Percentiles rank a stretch among this genome's conserved stretches.
These are phyloP conservation scores for Condylostylus longicornis DNA, from an alignment of 1,140 invertebrate genomes.

Conservation along the genomic window DNA sequence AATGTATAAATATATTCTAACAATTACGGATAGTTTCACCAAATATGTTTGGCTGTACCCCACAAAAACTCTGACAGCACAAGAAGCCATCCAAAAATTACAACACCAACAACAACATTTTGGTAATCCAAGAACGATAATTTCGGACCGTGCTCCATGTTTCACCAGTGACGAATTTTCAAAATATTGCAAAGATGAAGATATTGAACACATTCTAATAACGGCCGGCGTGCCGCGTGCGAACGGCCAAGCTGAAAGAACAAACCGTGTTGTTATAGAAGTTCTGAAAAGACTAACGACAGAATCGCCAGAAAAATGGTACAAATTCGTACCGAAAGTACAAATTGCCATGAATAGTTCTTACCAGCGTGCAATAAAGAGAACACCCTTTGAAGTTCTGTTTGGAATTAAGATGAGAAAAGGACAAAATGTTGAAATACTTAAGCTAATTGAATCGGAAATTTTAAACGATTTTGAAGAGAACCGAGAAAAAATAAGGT, in stretches of 20 bases:
- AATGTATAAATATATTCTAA: slow-evolving; percentile 27
- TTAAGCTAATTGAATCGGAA: not conserved
- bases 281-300: not conserved
- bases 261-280: not conserved
- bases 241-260: slow-evolving; percentile 22
- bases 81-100: slow-evolving; percentile 8
- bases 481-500: too few relatives aligned
- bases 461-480: not conserved
- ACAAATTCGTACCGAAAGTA: slow-evolving; percentile 3
- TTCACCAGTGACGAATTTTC: slow-evolving; percentile 16
- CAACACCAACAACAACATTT: slow-evolving; percentile 16
- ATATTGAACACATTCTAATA: slow-evolving; percentile 13
- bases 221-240: slow-evolving; percentile 19
- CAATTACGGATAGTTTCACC: slow-evolving; percentile 26
- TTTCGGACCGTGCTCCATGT: slow-evolving; percentile 2
- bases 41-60: slow-evolving; percentile 19
- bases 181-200: slow-evolving; percentile 17
- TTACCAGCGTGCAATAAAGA: slow-evolving; percentile 1
- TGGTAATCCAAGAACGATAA: slow-evolving; percentile 15
- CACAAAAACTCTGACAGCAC: not conserved
- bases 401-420: slow-evolving; percentile 3
- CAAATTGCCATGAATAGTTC: slow-evolving; percentile 6
- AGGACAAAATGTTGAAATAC: not conserved
- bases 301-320: slow-evolving; percentile 4
- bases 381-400: slow-evolving; percentile 5